phyloP scores from a whole-genome alignment of 2,797 vertebrate genomes.

The Chiroxiphia lanceolata region DNA sequence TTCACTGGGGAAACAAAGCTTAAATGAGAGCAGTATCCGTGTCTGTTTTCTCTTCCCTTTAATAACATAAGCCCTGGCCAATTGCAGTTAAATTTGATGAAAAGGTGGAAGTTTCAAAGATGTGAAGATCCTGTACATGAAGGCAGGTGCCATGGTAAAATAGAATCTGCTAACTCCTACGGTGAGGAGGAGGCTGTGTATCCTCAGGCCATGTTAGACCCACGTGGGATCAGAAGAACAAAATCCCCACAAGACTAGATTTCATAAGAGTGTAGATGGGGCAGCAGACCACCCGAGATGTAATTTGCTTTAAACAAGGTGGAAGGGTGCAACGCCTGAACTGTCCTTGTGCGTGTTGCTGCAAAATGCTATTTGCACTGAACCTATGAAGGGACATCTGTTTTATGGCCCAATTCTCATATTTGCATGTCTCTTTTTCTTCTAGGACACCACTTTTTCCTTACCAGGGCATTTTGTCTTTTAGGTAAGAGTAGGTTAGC shows the following conservation, averaged over 20 bases:
- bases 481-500: neutral
- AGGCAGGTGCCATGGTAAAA: neutral
- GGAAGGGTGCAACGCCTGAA: fast-evolving
- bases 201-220: neutral
- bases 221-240: neutral
- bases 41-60: neutral
- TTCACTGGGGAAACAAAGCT: neutral
- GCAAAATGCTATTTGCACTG: neutral
- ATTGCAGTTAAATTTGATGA: neutral
- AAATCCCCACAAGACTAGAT: neutral
- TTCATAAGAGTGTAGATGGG: neutral
- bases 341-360: neutral
- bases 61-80: neutral
- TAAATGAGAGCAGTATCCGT: neutral
- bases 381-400: neutral
- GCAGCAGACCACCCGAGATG: fast-evolving
- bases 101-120: neutral
- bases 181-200: neutral
- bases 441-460: neutral
- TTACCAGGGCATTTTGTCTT: neutral
- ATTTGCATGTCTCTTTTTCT: neutral
- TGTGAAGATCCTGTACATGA: neutral
- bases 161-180: neutral
- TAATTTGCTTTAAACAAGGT: neutral
- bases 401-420: neutral